These are phyloP conservation scores for Phallusia fumigata DNA, from an alignment of 23 tunicate species.

Conservation along the genomic window DNA sequence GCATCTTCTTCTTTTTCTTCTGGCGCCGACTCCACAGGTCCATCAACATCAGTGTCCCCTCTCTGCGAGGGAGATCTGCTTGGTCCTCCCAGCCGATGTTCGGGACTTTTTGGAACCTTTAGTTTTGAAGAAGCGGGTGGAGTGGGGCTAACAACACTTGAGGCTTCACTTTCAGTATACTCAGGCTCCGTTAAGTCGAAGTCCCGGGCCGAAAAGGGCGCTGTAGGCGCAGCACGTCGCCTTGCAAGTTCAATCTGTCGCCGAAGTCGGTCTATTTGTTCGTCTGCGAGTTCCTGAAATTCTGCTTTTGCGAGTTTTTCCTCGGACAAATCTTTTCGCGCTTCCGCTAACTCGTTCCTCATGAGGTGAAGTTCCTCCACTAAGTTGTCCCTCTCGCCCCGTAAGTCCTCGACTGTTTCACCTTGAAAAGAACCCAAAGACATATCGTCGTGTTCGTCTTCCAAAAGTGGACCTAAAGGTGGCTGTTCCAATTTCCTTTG, in stretches of 20 bases:
- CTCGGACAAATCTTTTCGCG: slow-evolving; percentile 17
- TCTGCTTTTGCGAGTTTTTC: slow-evolving; percentile 40
- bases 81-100: background rate
- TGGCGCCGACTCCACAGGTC: background rate
- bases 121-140: background rate
- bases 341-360: slow-evolving; percentile 44
- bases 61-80: background rate
- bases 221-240: slow-evolving; percentile 18
- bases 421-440: background rate
- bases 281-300: slow-evolving; percentile 59
- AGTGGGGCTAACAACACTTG: slow-evolving; percentile 21
- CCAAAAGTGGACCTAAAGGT: background rate
- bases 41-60: background rate
- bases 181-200: slow-evolving; percentile 40
- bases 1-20: background rate
- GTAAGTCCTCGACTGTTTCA: slow-evolving; percentile 17
- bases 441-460: background rate
- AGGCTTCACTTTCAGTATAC: slow-evolving; percentile 43
- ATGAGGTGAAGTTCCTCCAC: slow-evolving; percentile 38
- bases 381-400: slow-evolving; percentile 24
- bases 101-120: background rate
- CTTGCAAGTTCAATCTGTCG: slow-evolving; percentile 23
- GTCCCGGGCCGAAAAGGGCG: background rate
- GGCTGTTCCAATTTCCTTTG: background rate
- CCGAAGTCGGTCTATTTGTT: slow-evolving; percentile 48